Percentiles rank a stretch among this genome's conserved stretches.
phyloP scores from a whole-genome alignment of 2,888 invertebrate genomes.

The Morpho achilles region DNA sequence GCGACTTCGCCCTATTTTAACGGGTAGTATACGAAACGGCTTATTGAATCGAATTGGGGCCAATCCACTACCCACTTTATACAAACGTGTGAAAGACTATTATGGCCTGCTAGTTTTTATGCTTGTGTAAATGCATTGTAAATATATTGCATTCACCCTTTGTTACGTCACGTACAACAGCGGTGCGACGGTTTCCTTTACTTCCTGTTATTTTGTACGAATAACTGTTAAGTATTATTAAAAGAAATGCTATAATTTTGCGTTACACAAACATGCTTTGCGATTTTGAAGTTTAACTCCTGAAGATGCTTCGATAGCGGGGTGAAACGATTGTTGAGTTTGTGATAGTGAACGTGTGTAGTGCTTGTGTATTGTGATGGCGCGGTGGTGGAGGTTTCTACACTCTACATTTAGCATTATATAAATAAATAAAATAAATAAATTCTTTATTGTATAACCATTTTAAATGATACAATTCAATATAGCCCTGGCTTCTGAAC shows the following conservation, averaged over 20 bases:
- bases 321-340: too few species aligned
- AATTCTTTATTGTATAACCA: too few species aligned
- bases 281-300: too few species aligned
- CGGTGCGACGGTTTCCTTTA: conserved; percentile 22
- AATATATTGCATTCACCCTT: conserved; percentile 43
- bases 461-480: too few species aligned
- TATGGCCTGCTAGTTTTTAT: conserved; percentile 17
- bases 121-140: conserved; percentile 26
- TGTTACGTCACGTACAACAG: conserved; percentile 24
- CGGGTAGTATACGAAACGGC: conserved; percentile 37
- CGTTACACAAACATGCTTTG: too few species aligned
- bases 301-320: too few species aligned
- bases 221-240: conserved; percentile 20
- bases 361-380: too few species aligned
- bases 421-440: too few species aligned
- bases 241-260: conserved; percentile 3
- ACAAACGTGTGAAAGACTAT: conserved; percentile 23
- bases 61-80: conserved; percentile 33
- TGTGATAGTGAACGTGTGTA: too few species aligned
- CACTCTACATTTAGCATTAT: too few species aligned
- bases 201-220: conserved; percentile 20
- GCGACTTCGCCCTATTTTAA: conserved; percentile 53
- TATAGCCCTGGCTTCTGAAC: too few species aligned
- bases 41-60: conserved; percentile 31
- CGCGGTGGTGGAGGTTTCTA: too few species aligned